Evolutionary conservation across 1,140 invertebrate genomes (phyloP), one percentile per base, ranked within the genome.

Genomic region (Drosophila tristis): DNA sequence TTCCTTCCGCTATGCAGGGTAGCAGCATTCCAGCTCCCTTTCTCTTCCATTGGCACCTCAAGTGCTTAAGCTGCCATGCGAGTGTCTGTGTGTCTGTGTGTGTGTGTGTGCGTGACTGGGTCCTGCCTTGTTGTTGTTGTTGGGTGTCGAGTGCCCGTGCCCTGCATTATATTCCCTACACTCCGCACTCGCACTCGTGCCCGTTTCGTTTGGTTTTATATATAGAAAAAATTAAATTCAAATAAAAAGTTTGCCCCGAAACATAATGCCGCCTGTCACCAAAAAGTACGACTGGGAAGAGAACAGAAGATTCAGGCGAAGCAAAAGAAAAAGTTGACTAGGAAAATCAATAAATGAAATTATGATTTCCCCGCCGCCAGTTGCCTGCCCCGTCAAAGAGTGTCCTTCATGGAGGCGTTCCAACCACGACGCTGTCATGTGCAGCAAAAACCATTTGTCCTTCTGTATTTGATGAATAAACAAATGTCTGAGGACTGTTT

Each of bases 31-130:
- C 13, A 15, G 45, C 16, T 66, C 23, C 48, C 53, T 58, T 65
- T 74, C 70, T 39, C 35, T 39, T 13, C 78, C 66, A 81, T 87
- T 87, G 65, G 79, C 82, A 87, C 82, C 84, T 87, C 71, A 89
- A 86, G 82, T 89, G 62, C 82, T 89, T 79, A 79, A 75, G 60
- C 75, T 49, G 65, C 56, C 62, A 78, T 66, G 53, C 66, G 49
- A 51, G 66, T 70, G 73, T 53, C 48, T 29, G 29, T 8, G 7
- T 31, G 8, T 31, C 7, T 8, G 29, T 31, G 23, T 68, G 25
- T 67, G 57, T 47, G 39, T 47, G 49, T 20, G 74, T 60, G 68
- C 42, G 49, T 76, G 67, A 49, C 67, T 70, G 62, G 74, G 62
- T 66, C 50, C 54, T 59, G 42, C 48, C 16, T 23, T 49, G 54